Evolutionary conservation across 2,797 vertebrate genomes (phyloP), one percentile per base, ranked within the genome.

Genomic region (Cephalopachus bancanus): DNA sequence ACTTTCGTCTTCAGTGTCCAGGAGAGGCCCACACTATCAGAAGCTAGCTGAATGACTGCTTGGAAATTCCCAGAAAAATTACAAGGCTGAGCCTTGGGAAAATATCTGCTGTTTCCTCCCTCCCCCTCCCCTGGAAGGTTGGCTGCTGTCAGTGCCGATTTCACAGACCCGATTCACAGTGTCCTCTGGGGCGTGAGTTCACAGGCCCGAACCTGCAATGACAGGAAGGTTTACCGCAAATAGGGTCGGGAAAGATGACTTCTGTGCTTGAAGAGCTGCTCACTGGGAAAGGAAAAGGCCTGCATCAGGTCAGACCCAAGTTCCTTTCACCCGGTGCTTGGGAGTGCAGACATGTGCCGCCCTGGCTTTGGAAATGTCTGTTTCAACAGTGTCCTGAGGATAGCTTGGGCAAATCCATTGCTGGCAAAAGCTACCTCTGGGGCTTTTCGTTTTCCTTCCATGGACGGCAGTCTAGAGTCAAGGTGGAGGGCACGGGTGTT

Each of bases 1-100:
- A 44, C 37, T 71, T 89, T 60, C 84, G n/a, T 30, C 51, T 85
- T 57, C 19, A 20, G 30, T 53, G 64, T 85, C 80, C 57, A 74
- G 15, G 67, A 93, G 44, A 87, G 53, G 22, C 64, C 24, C 2
- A 1, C 0, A 0, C 26, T 59, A 33, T 64, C 16, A 87, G 92
- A 84, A 71, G 30, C 44, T 30, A 92, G 57, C 71, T 86, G 49
- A 78, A 69, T 33, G 59, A 69, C 65, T 79, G 33, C 83, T 95
- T 94, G 72, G 80, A 95, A 97, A 96, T 90, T 92, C 96, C 96
- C 74, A 94, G 78, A 86, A 96, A 95, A 92, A 94, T 88, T 20
- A 28, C 44, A 85, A 92, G 83, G 69, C 71, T 67, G 84, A 96
- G 81, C 62, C 65, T 83, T 92, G 74, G 89, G 85, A 89, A 95